phyloP scores from a whole-genome alignment of 2,888 invertebrate genomes.

The Aspidiotus rigidus region DNA sequence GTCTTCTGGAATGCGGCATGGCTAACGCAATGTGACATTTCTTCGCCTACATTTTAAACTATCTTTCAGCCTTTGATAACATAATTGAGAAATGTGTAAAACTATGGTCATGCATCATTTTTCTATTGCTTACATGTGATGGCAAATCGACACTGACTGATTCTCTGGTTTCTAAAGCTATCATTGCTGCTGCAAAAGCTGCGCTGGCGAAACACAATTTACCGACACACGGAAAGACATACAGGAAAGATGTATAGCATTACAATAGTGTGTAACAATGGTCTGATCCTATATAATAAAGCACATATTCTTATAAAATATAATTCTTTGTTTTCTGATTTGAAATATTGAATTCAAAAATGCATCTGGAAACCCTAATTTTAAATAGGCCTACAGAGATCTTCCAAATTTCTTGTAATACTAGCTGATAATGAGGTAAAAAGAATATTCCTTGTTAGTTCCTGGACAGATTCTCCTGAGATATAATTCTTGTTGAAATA shows the following conservation, averaged over 20 bases:
- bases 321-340: too few relatives aligned
- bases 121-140: constrained; percentile 63
- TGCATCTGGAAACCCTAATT: too few relatives aligned
- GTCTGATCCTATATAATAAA: too few relatives aligned
- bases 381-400: too few relatives aligned
- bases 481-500: too few relatives aligned
- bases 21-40: constrained; percentile 13
- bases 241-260: constrained; percentile 99
- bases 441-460: too few relatives aligned
- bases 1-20: constrained; percentile 19
- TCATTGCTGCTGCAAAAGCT: constrained; percentile 95
- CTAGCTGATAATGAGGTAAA: too few relatives aligned
- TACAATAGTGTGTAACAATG: too few relatives aligned
- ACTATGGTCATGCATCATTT: not conserved
- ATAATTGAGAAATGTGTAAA: not conserved
- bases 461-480: too few relatives aligned
- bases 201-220: constrained; percentile 98
- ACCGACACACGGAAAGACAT: constrained; percentile 99
- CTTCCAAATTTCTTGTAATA: too few relatives aligned
- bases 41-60: not conserved
- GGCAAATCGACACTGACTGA: constrained; percentile 99
- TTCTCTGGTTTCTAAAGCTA: constrained; percentile 98
- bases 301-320: too few relatives aligned
- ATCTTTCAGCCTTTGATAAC: not conserved
- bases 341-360: too few relatives aligned